These are phyloP conservation scores for Paguma larvata DNA, from an alignment of 2,797 vertebrate species.

Conservation along the genomic window DNA sequence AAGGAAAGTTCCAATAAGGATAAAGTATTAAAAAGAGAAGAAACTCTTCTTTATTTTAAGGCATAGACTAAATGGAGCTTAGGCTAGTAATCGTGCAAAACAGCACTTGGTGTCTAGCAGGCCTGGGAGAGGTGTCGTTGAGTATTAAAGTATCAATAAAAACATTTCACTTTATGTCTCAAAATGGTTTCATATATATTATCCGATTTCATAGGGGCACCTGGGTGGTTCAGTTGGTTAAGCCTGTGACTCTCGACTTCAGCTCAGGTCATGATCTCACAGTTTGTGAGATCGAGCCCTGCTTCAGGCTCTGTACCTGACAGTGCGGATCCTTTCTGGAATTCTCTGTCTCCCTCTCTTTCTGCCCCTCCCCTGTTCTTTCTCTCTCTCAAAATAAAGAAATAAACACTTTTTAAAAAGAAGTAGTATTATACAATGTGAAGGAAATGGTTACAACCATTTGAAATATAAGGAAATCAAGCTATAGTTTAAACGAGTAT, in stretches of 20 bases:
- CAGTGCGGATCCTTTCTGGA: too few relatives aligned
- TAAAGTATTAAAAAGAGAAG: not conserved
- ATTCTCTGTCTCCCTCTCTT: too few relatives aligned
- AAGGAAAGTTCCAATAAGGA: not conserved
- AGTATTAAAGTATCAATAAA: slow-evolving; percentile 40
- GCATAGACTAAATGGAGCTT: not conserved
- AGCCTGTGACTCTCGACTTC: too few relatives aligned
- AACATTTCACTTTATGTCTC: slow-evolving; percentile 15
- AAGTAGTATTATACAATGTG: not conserved
- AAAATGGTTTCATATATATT: slow-evolving; percentile 13
- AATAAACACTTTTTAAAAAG: not conserved
- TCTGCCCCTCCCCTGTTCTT: too few relatives aligned
- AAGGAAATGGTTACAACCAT: not conserved
- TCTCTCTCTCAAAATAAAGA: too few relatives aligned
- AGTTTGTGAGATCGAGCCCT: too few relatives aligned
- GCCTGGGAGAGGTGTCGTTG: not conserved
- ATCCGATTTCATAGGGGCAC: not conserved
- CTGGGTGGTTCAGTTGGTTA: too few relatives aligned
- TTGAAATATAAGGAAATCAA: not conserved
- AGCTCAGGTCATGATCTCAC: too few relatives aligned
- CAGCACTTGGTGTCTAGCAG: not conserved
- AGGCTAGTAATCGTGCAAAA: not conserved
- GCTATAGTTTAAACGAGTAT: not conserved
- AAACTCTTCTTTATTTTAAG: slow-evolving; percentile 31
- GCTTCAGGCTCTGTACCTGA: too few relatives aligned